phyloP scores from a whole-genome alignment of 2,113 vertebrate genomes.

The Panthera tigris region DNA sequence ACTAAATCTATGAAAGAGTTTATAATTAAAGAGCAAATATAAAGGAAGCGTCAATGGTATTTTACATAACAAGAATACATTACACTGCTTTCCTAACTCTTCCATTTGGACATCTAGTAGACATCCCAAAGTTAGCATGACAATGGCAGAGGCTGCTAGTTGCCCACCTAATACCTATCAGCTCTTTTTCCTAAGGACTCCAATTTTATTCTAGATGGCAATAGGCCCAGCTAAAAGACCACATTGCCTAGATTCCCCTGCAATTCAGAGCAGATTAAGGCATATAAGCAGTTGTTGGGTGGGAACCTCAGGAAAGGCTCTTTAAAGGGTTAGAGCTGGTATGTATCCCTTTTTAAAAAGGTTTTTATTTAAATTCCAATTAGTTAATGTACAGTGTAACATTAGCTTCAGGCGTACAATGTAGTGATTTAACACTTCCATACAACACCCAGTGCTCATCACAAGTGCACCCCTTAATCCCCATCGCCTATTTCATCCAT shows the following conservation, averaged over 20 bases:
- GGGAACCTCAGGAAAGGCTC: background rate
- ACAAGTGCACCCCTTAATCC: too few species aligned
- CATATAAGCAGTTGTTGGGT: background rate
- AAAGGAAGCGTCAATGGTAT: background rate
- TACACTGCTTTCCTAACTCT: background rate
- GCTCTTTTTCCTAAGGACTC: background rate
- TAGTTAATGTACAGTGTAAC: too few species aligned
- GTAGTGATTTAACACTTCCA: too few species aligned
- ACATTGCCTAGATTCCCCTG: background rate
- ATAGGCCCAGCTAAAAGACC: background rate
- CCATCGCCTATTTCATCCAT: too few species aligned
- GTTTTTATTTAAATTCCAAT: too few species aligned
- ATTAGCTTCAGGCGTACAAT: too few species aligned
- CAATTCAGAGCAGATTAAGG: background rate
- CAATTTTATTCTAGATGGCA: background rate
- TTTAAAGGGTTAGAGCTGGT: background rate
- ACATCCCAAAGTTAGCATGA: background rate
- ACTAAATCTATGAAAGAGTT: background rate
- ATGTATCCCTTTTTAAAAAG: background rate
- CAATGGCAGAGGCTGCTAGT: background rate
- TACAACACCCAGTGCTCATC: too few species aligned
- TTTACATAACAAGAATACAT: background rate
- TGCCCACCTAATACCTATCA: background rate
- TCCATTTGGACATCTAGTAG: background rate
- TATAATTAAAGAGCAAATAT: constrained; percentile 6